These are phyloP conservation scores for Coecobrya sp. DNA, from an alignment of 2,888 invertebrate species.

Conservation along the genomic window DNA sequence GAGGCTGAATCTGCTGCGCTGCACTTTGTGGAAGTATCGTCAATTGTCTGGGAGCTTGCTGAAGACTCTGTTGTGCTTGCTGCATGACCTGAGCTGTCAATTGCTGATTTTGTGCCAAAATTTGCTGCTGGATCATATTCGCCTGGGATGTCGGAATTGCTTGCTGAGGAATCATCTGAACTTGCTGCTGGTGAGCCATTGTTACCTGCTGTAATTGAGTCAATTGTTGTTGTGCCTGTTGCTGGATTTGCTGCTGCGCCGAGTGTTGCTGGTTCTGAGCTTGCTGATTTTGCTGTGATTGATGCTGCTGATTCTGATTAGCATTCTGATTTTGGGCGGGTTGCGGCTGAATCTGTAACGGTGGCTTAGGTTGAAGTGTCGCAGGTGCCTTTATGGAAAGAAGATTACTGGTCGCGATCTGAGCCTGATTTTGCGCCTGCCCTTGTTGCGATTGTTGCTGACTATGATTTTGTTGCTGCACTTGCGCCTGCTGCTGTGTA, in stretches of 20 bases:
- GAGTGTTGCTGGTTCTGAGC: slow-evolving; percentile 85
- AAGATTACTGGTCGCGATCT: slow-evolving; percentile 72
- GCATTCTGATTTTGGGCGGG: slow-evolving; percentile 66
- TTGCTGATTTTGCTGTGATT: slow-evolving; percentile 77
- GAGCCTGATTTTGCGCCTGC: slow-evolving; percentile 77
- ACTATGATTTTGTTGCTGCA: slow-evolving; percentile 28
- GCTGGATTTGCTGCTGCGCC: slow-evolving; percentile 83
- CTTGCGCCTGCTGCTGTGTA: slow-evolving; percentile 86
- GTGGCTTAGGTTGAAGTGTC: slow-evolving; percentile 85
- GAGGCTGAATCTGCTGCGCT: slow-evolving; percentile 81
- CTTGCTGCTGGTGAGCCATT: slow-evolving; percentile 84
- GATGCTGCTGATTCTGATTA: slow-evolving; percentile 75
- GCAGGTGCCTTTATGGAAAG: slow-evolving; percentile 83
- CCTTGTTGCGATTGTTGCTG: slow-evolving; percentile 80
- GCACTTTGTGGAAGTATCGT: slow-evolving; percentile 81
- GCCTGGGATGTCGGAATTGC: slow-evolving; percentile 80
- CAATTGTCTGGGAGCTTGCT: slow-evolving; percentile 82
- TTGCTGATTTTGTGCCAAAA: slow-evolving; percentile 81
- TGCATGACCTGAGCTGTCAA: slow-evolving; percentile 84
- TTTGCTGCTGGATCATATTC: slow-evolving; percentile 81
- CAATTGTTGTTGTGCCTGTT: slow-evolving; percentile 88
- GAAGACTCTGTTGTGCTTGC: slow-evolving; percentile 87
- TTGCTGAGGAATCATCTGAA: slow-evolving; percentile 85
- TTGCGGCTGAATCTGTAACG: slow-evolving; percentile 85
- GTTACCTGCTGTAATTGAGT: slow-evolving; percentile 87